Conservation (phyloP, 2,113 vertebrate genomes). For the Mola mola region DNA sequence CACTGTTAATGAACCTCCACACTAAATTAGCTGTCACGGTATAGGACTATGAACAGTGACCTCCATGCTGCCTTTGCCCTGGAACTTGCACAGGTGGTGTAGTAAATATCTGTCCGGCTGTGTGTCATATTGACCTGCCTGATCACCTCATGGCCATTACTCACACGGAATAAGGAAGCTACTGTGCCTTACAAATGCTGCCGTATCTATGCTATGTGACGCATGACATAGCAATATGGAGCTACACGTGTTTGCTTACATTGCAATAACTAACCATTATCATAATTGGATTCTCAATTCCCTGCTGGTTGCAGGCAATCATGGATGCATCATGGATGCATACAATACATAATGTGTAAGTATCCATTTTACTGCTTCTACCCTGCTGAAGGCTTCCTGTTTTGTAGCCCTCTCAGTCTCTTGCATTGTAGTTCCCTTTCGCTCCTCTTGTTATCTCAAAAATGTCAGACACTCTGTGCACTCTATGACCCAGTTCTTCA, state of each 20-base stretch:
- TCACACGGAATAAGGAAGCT: conserved; percentile 32
- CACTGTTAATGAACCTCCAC: not conserved
- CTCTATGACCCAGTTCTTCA: conserved; percentile 69
- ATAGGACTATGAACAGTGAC: conserved; percentile 22
- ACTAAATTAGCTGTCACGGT: not conserved
- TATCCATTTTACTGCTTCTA: conserved; percentile 15
- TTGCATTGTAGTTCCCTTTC: conserved; percentile 33
- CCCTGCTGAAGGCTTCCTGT: not conserved
- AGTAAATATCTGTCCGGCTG: conserved; percentile 33
- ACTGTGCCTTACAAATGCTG: conserved; percentile 19
- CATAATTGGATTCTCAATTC: conserved; percentile 24
- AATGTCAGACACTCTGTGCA: conserved; percentile 57
- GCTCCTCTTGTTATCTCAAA: conserved; percentile 57
- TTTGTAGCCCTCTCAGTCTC: conserved; percentile 34
- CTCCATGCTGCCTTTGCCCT: conserved; percentile 22
- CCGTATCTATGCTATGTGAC: conserved; percentile 17
- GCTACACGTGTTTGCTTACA: conserved; percentile 19
- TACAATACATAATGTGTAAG: not conserved
- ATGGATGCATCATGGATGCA: conserved; percentile 17
- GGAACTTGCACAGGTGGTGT: conserved; percentile 19
- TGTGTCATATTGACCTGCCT: conserved; percentile 41
- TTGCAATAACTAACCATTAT: conserved; percentile 10
- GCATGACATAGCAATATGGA: conserved; percentile 6
- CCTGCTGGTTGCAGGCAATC: conserved; percentile 10
- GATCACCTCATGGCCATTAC: conserved; percentile 37